These are phyloP conservation scores for Thera britannica DNA, from an alignment of 2,888 invertebrate species.

Conservation along the genomic window DNA sequence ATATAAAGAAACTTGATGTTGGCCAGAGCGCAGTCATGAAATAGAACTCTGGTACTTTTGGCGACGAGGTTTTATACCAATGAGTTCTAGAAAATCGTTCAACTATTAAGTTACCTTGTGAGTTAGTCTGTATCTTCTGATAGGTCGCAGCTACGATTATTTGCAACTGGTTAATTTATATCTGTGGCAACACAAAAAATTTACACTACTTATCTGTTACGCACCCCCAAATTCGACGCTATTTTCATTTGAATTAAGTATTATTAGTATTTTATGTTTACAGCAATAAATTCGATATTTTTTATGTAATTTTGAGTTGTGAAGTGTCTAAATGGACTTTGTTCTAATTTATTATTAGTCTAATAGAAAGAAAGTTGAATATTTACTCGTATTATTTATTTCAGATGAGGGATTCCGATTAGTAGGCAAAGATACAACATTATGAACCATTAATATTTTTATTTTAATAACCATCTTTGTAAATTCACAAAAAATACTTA, in stretches of 20 bases:
- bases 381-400: slow-evolving; percentile 25
- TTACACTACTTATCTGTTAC: slow-evolving; percentile 49
- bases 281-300: slow-evolving; percentile 30
- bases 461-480: background rate
- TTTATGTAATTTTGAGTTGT: slow-evolving; percentile 31
- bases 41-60: slow-evolving; percentile 19
- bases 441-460: background rate
- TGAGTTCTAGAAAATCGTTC: slow-evolving; percentile 18
- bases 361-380: slow-evolving; percentile 47
- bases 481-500: background rate
- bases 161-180: background rate
- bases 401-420: background rate
- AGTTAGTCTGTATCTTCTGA: slow-evolving; percentile 9
- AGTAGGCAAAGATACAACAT: background rate
- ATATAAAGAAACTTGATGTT: slow-evolving; percentile 13
- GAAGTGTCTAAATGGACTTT: slow-evolving; percentile 35
- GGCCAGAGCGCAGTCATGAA: slow-evolving; percentile 6
- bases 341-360: slow-evolving; percentile 50
- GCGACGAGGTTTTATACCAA: slow-evolving; percentile 24
- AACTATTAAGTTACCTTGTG: slow-evolving; percentile 16
- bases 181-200: slow-evolving; percentile 38
- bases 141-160: slow-evolving; percentile 1
- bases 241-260: slow-evolving; percentile 25
- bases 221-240: slow-evolving; percentile 24
- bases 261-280: slow-evolving; percentile 20